Evolutionary conservation across 2,113 vertebrate genomes (phyloP), one percentile per base, ranked within the genome.

Genomic region (Benitochromis conjunctus): DNA sequence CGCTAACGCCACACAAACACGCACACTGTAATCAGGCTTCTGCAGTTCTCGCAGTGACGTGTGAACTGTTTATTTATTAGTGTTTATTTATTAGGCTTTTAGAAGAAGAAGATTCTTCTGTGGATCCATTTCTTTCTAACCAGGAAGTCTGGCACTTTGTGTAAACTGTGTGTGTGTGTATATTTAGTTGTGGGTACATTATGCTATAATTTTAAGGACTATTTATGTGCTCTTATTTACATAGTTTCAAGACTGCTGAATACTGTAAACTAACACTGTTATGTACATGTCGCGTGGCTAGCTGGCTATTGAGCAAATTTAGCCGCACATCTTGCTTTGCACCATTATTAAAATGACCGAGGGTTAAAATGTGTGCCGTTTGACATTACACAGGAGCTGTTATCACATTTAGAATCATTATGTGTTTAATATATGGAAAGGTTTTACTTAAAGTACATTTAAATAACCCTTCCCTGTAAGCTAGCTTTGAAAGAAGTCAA

Each of bases 231-330:
- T 21, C 11, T 38, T 66, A 3, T 66, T 64, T 64, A 64, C 10
- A 13, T 41, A 1, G 19, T 13, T 38, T 38, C 19, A 38, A 66
- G 60, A 13, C 38, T 64, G 19, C 34, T 0, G 3, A n/a, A 64
- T 9, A 10, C 5, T 19, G 16, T 62, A 34, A 64, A 71, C 64
- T 71, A 46, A 43, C 38, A 24, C 5, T 8, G n/a, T 13, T 21
- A 21, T 14, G 41, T 0, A 9, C n/a, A 41, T 14, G 64, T n/a
- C 3, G n/a, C 4, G 19, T 69, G 21, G n/a, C 4, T 69, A 43
- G 12, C 62, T 0, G 7, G 48, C 38, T 26, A 46, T 71, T 71
- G 26, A 38, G 21, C 64, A 1, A 6, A 6, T 71, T 71, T 16
- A 71, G 3, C 16, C 16, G 0, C 4, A 10, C 4, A 69, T 11